phyloP scores from a whole-genome alignment of 2,888 invertebrate genomes.

The Erebia palarica region DNA sequence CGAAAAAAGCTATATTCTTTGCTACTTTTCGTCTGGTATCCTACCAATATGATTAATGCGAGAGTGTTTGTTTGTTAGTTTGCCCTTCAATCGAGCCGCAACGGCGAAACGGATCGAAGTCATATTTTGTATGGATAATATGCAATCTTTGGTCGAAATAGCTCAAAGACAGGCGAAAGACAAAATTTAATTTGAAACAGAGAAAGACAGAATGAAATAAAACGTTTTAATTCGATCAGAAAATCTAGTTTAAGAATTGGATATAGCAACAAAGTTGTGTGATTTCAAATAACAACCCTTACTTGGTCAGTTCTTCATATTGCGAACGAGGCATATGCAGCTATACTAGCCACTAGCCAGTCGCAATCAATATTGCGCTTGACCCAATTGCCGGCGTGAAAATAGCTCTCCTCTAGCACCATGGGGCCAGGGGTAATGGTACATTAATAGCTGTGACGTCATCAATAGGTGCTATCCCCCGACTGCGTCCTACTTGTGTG shows the following conservation, averaged over 20 bases:
- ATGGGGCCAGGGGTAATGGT: conserved; percentile 14
- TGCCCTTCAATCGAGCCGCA: background rate
- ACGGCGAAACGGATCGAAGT: no score
- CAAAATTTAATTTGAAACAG: background rate
- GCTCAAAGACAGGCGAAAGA: background rate
- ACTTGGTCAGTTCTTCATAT: background rate
- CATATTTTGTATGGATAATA: no score
- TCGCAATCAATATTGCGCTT: conserved; percentile 17
- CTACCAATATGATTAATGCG: no score
- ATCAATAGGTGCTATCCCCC: background rate
- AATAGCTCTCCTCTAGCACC: conserved; percentile 13
- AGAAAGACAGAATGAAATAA: no score
- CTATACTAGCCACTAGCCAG: background rate
- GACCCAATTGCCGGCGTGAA: conserved; percentile 18
- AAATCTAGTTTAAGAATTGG: no score
- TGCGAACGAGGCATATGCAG: background rate
- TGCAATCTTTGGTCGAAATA: no score
- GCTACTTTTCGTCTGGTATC: no score
- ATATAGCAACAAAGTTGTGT: no score
- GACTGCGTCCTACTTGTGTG: background rate
- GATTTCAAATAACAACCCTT: no score
- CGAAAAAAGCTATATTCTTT: no score
- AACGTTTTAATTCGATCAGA: no score
- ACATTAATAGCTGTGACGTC: conserved; percentile 12
- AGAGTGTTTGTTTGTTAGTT: no score